Evolutionary conservation across 2,888 invertebrate genomes (phyloP).

Genomic region (Pammene aurita): DNA sequence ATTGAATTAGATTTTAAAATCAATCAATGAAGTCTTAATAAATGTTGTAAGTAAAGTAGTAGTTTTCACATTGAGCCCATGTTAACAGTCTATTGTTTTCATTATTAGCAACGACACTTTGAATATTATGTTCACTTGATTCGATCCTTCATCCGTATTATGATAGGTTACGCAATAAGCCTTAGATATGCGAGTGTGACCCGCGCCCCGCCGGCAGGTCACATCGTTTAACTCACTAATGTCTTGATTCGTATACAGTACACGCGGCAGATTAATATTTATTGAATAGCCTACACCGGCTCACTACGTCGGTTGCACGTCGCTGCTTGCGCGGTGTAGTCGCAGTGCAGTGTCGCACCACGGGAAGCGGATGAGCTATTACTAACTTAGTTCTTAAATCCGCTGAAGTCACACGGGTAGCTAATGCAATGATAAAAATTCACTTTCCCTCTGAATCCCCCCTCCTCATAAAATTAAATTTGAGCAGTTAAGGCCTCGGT

Average conservation of each 20-base stretch:
- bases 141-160: too few relatives aligned
- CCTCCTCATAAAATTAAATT: too few relatives aligned
- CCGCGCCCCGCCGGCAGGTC: constrained; percentile 24
- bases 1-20: too few relatives aligned
- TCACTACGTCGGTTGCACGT: not conserved
- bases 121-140: too few relatives aligned
- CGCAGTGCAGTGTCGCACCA: constrained; percentile 11
- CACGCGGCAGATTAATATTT: constrained; percentile 36
- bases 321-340: not conserved
- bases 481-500: too few relatives aligned
- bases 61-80: too few relatives aligned
- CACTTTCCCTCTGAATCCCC: too few relatives aligned
- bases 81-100: too few relatives aligned
- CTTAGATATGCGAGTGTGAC: constrained; percentile 4
- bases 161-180: not conserved
- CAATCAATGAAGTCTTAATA: too few relatives aligned
- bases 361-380: constrained; percentile 10
- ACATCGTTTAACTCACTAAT: constrained; percentile 19
- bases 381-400: constrained; percentile 1
- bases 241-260: constrained; percentile 28
- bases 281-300: constrained; percentile 27
- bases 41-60: too few relatives aligned
- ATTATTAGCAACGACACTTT: too few relatives aligned
- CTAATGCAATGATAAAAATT: too few relatives aligned
- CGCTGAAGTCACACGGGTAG: constrained; percentile 2